phyloP scores from a whole-genome alignment of 2,797 vertebrate genomes.

The Xiphophorus birchmanni region DNA sequence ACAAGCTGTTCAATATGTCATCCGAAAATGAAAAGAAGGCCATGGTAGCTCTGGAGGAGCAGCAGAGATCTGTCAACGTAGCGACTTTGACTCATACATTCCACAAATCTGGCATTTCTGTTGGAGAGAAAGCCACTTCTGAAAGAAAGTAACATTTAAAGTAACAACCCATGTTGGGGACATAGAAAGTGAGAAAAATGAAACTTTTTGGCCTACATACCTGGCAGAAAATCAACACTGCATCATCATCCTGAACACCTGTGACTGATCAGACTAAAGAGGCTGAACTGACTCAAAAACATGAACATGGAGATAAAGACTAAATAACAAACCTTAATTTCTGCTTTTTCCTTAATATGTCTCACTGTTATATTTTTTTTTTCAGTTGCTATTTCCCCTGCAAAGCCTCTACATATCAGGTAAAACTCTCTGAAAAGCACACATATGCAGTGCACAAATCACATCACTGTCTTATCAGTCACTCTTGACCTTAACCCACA shows the following conservation, averaged over 20 bases:
- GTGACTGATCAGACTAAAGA: constrained; percentile 5
- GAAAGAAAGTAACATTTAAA: not conserved
- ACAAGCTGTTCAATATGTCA: not conserved
- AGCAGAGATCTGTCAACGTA: not conserved
- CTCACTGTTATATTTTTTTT: constrained; percentile 28
- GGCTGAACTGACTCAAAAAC: not conserved
- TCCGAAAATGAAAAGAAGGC: not conserved
- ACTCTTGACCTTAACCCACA: constrained; percentile 58
- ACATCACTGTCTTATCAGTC: constrained; percentile 13
- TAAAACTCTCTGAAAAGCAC: constrained; percentile 48
- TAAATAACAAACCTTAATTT: not conserved
- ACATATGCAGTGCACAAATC: constrained; percentile 8
- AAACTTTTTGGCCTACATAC: not conserved
- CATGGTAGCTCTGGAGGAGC: not conserved
- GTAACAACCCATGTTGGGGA: not conserved
- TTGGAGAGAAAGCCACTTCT: not conserved
- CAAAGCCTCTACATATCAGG: constrained; percentile 77
- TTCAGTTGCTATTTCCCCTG: constrained; percentile 73
- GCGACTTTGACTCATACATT: not conserved
- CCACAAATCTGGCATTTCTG: not conserved
- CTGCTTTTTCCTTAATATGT: not conserved
- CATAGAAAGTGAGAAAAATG: not conserved
- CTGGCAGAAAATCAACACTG: not conserved
- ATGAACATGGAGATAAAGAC: constrained; percentile 4
- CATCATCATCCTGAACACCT: not conserved